Base-by-base conservation (phyloP, 2,888 invertebrate species). In the Lochmaea capreae region DNA sequence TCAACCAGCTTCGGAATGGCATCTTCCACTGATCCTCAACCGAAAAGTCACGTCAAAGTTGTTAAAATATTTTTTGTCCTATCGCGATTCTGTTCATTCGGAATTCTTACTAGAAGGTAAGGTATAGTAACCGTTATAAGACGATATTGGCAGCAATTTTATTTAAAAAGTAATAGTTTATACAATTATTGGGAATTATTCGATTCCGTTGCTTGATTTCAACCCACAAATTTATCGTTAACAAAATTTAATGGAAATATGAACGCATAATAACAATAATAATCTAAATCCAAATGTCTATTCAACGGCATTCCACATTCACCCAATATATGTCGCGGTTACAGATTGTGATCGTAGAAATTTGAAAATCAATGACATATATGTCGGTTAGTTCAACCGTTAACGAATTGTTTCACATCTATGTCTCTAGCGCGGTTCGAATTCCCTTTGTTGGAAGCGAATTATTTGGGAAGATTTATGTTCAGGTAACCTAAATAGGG, bases 311-410 rank as follows among this genome's bases (percentile, higher is more conserved):
- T n/a, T 0, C 61, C 16, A 9, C 16, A 39, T 33, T 26, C 10
- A 61, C 10, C n/a, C 39, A 33, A 8, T 39, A 58, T 22, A 61
- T 39, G 61, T 33, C 4, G n/a, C n/a, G 61, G 42, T 39, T 33
- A 39, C 33, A 12, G 61, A 61, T 61, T 65, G 65, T 10, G 65
- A 54, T 52, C 12, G n/a, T 14, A 1, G 4, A 52, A 65, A 52
- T n/a, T 14, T 14, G 52, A n/a, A 52, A 65, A 65, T 52, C 65
- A 42, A 39, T 52, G 49, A 65, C 14, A 49, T 22, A n/a, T 52
- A 58, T 58, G 61, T 33, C 52, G 65, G 49, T 49, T 52, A 65
- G 39, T 65, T 65, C 26, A 52, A 12, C 54, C 18, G 49, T 65
- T 49, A n/a, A 65, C 26, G 49, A 33, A 49, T 26, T 49, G 52